Evolutionary conservation across 2,888 invertebrate species (phyloP), one percentile per base, ranked within the genome.

Genomic region (Scaptomyza flava): DNA sequence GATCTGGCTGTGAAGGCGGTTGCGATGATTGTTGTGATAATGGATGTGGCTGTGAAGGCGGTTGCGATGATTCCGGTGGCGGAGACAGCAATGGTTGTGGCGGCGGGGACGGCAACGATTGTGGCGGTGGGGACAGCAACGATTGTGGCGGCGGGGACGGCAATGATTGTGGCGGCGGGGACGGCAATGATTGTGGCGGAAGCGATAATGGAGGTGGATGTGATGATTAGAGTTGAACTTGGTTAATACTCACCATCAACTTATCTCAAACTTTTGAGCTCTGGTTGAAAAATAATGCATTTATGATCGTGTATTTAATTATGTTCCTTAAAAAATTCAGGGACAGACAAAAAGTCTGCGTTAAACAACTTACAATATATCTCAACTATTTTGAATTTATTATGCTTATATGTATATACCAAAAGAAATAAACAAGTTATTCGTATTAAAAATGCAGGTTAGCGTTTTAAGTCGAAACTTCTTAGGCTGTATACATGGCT

Each of bases 111-210:
- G 7, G 20, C 52, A 3, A 17, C n/a, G 38, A 47, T 47, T 41
- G 17, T 30, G 34, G 20, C 5, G 14, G 54, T 3, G 31, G 20
- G 0, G 8, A 41, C 33, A 53, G 7, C 11, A 23, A 23, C 2
- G 23, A 46, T 20, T 53, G 23, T 23, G 14, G n/a, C 6, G 17
- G 42, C 2, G 42, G 31, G 30, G 30, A 30, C n/a, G 7, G 20
- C 42, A 3, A 17, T n/a, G 38, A 57, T 47, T 57, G 30, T 42
- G 42, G 34, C 3, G 38, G 52, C 7, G 6, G 14, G 7, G 14
- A 9, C 6, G 27, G 12, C 3, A 11, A 33, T 1, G 11, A 11
- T 33, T 9, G 33, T 11, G 33, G 33, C n/a, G n/a, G n/a, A n/a
- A n/a, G n/a, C n/a, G n/a, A n/a, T n/a, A n/a, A n/a, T 14, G 46